These are phyloP conservation scores for Rutpela maculata DNA, from an alignment of 2,888 invertebrate species.

Conservation along the genomic window DNA sequence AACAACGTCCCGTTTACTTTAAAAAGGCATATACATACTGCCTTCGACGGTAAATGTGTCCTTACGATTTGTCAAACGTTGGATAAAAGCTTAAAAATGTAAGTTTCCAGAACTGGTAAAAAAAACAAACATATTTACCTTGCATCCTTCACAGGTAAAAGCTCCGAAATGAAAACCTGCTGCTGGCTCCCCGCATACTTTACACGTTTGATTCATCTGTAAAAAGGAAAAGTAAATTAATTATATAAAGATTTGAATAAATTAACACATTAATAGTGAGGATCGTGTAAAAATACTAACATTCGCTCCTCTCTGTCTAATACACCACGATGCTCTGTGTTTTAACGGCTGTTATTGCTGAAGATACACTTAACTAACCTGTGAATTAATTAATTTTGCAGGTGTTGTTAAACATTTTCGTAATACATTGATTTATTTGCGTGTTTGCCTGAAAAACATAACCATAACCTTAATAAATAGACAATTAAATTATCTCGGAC, in stretches of 20 bases:
- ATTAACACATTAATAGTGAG: not conserved
- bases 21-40: no score
- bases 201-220: slow-evolving; percentile 98
- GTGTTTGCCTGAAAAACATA: slow-evolving; percentile 11
- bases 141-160: slow-evolving; percentile 97
- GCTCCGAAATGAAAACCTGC: slow-evolving; percentile 97
- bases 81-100: not conserved
- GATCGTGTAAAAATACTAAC: not conserved
- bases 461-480: slow-evolving; percentile 26
- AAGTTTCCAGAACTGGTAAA: not conserved
- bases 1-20: no score
- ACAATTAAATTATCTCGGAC: slow-evolving; percentile 21
- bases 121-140: slow-evolving; percentile 79
- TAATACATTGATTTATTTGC: slow-evolving; percentile 27
- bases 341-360: slow-evolving; percentile 6
- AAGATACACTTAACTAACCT: not conserved
- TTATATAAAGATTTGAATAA: slow-evolving; percentile 3
- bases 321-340: not conserved
- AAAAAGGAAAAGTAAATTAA: slow-evolving; percentile 54
- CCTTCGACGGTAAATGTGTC: no score
- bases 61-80: not conserved
- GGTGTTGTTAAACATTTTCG: slow-evolving; percentile 23
- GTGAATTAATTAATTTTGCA: slow-evolving; percentile 16
- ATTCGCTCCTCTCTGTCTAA: not conserved
- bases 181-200: slow-evolving; percentile 96